These are phyloP conservation scores for Heliconius aoede DNA, from an alignment of 2,888 invertebrate genomes.

Conservation along the genomic window DNA sequence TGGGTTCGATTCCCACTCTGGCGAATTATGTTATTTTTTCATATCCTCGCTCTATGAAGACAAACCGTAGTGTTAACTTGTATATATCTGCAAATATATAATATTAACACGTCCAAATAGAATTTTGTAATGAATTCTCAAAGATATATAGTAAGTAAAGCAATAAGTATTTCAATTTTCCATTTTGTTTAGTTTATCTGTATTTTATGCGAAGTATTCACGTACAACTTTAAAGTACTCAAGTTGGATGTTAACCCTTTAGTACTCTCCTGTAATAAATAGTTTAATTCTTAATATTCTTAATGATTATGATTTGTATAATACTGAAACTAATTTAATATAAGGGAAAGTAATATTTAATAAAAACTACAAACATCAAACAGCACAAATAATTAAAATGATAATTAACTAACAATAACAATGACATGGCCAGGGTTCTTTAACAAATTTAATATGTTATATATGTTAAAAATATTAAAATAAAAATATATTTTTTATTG, in stretches of 20 bases:
- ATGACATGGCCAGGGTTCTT: background rate
- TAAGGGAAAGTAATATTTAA: background rate
- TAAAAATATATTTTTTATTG: too few relatives aligned
- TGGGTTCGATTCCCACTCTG: too few relatives aligned
- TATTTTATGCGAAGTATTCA: conserved; percentile 14
- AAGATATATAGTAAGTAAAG: too few relatives aligned
- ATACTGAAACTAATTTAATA: background rate
- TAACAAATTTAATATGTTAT: background rate
- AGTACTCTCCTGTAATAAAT: background rate
- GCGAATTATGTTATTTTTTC: background rate
- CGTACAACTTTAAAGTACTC: background rate
- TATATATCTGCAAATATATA: too few relatives aligned
- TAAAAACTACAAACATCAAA: background rate
- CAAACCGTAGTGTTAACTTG: background rate
- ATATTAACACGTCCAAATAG: too few relatives aligned
- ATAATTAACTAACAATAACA: background rate
- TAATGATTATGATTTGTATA: background rate
- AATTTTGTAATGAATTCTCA: background rate
- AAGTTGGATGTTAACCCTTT: conserved; percentile 14
- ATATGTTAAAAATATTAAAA: background rate
- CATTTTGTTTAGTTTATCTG: too few relatives aligned
- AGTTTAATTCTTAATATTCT: background rate
- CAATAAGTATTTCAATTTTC: background rate
- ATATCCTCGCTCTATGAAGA: background rate
- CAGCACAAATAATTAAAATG: background rate